Base-by-base conservation (phyloP, 2,113 vertebrate species). In the Emydocephalus ijimae region DNA sequence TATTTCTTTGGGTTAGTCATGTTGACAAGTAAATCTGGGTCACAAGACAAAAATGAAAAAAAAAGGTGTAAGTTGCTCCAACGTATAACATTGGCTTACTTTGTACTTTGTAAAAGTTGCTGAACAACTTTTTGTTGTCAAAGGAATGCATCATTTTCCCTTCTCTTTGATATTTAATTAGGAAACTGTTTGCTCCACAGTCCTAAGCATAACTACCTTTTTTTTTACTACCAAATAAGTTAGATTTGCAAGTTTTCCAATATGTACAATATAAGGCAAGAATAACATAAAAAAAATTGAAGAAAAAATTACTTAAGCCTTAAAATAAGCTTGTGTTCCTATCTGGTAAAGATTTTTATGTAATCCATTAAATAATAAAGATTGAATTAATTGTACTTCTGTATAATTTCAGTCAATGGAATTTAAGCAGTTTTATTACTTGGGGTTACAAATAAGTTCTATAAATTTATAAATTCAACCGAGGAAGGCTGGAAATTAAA, bases 1-100 rank as follows among this genome's bases (percentile, higher is more conserved):
- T 94, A 59, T 52, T 89, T 93, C 43, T 69, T 94, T 93, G 55
- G 93, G 87, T 55, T 50, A 91, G 74, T 56, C 52, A 20, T 2
- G 0, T 61, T 34, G 6, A 91, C 92, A 90, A 91, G 86, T 94
- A 61, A 90, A 3, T 39, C 23, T 93, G 48, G 90, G 23, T 59
- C 81, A 69, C 23, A 74, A 88, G n/a, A 74, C 54, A 55, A 26
- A 52, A 61, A 21, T 9, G 2, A n/a, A 15, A 52, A 52, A 55
- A 18, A 74, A 39, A n/a, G n/a, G 34, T 1, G 6, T 24, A n/a
- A n/a, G 26, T 15, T 89, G 52, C 5, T 85, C 87, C 64, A 34
- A 50, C 3, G 57, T 61, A 20, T 81, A 20, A 39, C 39, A 18
- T 20, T 92, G 23, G 9, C 39, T 48, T 39, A 21, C 18, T 55